Conservation (phyloP, 2,888 invertebrate species). For the Thera britannica region DNA sequence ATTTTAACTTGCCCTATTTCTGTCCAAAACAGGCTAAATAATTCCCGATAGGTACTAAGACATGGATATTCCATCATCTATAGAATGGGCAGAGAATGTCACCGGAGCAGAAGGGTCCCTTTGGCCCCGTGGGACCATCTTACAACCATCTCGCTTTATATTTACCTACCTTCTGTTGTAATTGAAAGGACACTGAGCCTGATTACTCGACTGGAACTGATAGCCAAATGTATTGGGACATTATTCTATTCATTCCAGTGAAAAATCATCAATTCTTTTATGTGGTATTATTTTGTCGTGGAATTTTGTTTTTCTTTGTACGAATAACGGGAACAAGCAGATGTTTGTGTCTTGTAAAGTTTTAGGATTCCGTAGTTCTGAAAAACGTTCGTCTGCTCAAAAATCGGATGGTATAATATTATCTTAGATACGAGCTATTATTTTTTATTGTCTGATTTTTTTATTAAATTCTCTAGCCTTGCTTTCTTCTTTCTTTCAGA, state of each 20-base stretch:
- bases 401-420: neutral
- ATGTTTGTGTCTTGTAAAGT: constrained; percentile 20
- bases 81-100: constrained; percentile 65
- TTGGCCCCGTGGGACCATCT: constrained; percentile 65
- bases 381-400: neutral
- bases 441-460: too few relatives aligned
- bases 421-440: too few relatives aligned
- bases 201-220: constrained; percentile 73
- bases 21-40: constrained; percentile 62
- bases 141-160: constrained; percentile 74
- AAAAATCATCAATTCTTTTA: constrained; percentile 35
- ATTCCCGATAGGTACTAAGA: constrained; percentile 64
- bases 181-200: constrained; percentile 76
- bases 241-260: constrained; percentile 46
- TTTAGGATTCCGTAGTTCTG: constrained; percentile 9
- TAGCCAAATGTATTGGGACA: constrained; percentile 63
- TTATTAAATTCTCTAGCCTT: too few relatives aligned
- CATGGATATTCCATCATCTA: constrained; percentile 76
- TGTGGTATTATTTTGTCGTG: constrained; percentile 35
- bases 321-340: constrained; percentile 16
- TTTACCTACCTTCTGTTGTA: constrained; percentile 72
- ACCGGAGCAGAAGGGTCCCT: constrained; percentile 65
- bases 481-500: too few relatives aligned
- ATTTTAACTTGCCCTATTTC: constrained; percentile 63
- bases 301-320: constrained; percentile 41